Evolutionary conservation across 2,113 vertebrate genomes (phyloP).

Genomic region (Orientallactaga bullata): DNA sequence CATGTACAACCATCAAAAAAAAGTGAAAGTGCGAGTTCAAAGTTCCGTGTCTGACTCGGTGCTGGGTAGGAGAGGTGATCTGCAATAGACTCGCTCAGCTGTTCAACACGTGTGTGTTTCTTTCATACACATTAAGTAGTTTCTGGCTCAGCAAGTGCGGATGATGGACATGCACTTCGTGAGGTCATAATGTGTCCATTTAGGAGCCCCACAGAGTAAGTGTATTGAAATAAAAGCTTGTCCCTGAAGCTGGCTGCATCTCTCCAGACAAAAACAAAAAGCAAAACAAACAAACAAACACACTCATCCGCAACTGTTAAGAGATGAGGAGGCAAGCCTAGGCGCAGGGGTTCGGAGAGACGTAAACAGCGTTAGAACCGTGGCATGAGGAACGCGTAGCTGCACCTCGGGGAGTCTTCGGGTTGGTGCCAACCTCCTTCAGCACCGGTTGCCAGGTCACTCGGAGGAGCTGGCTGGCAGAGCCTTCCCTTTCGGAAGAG

Average conservation of each 20-base stretch:
- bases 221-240: constrained; percentile 58
- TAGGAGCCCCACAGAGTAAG: constrained; percentile 29
- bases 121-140: constrained; percentile 69
- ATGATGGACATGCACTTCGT: constrained; percentile 36
- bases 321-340: not conserved
- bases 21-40: constrained; percentile 74
- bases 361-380: constrained; percentile 65
- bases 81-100: constrained; percentile 66
- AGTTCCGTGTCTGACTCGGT: constrained; percentile 30
- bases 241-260: not conserved
- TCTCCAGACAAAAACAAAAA: not conserved
- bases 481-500: constrained; percentile 78
- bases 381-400: constrained; percentile 30
- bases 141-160: constrained; percentile 47
- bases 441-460: constrained; percentile 74
- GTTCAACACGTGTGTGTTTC: constrained; percentile 69
- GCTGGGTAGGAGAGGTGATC: not conserved
- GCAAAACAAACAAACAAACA: too few species aligned
- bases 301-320: not conserved
- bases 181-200: constrained; percentile 48
- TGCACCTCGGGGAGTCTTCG: constrained; percentile 69
- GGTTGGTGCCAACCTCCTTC: constrained; percentile 52
- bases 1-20: constrained; percentile 61
- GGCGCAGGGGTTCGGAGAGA: constrained; percentile 40
- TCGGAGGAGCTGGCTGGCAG: constrained; percentile 68